Percentiles rank a stretch among this genome's conserved stretches.
Conservation (phyloP, 2,888 invertebrate species). For the Eupithecia insigniata region DNA sequence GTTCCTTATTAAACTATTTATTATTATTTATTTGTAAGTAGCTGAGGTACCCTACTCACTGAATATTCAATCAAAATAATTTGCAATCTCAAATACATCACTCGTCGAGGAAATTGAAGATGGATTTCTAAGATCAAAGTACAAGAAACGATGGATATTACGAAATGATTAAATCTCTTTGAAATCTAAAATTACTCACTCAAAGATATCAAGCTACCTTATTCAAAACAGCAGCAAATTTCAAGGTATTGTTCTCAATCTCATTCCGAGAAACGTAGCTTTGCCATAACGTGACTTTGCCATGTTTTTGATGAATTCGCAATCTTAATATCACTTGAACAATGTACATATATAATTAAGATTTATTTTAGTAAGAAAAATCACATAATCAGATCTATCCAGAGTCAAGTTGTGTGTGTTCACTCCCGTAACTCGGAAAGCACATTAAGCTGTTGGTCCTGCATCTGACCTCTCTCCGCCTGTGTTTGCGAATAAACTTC, state of each 20-base stretch:
- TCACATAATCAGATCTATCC: too few species aligned
- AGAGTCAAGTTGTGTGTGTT: too few species aligned
- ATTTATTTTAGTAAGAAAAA: too few species aligned
- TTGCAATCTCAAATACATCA: slow-evolving; percentile 6
- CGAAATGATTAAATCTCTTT: slow-evolving; percentile 27
- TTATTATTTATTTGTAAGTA: too few species aligned
- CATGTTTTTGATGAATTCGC: too few species aligned
- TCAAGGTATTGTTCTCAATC: not conserved
- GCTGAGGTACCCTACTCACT: not conserved
- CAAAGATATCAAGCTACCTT: slow-evolving; percentile 13
- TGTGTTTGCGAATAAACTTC: too few species aligned
- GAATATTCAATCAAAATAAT: slow-evolving; percentile 10
- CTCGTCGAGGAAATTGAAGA: slow-evolving; percentile 7
- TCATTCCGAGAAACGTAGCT: not conserved
- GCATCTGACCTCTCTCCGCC: too few species aligned
- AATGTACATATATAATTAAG: too few species aligned
- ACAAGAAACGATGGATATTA: slow-evolving; percentile 12
- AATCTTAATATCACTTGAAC: too few species aligned
- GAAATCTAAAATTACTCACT: slow-evolving; percentile 25
- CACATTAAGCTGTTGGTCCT: too few species aligned
- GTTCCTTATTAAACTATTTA: too few species aligned
- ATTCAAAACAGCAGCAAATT: slow-evolving; percentile 14
- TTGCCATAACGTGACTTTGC: not conserved
- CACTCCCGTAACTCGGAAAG: too few species aligned
- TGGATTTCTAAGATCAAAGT: slow-evolving; percentile 15